These are phyloP conservation scores for Druon quercuslanigerum DNA, from an alignment of 1,140 invertebrate species.

Conservation along the genomic window DNA sequence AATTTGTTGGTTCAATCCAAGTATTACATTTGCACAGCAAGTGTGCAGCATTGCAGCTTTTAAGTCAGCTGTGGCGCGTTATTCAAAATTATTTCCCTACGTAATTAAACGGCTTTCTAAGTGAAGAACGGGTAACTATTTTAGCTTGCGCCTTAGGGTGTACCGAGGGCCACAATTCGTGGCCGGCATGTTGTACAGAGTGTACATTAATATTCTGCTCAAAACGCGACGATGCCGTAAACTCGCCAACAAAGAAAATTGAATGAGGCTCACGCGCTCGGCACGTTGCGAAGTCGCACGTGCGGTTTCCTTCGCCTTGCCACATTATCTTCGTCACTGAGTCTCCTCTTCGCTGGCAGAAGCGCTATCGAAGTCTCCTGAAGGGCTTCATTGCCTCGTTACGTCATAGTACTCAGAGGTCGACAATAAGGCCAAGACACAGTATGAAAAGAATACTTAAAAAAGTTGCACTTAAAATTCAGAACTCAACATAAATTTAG, in stretches of 20 bases:
- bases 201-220: conserved; percentile 55
- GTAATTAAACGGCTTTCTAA: background rate
- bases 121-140: conserved; percentile 43
- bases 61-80: background rate
- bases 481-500: background rate
- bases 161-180: conserved; percentile 42
- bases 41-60: background rate
- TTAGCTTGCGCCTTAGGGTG: conserved; percentile 33
- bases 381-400: conserved; percentile 32
- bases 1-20: no score
- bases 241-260: conserved; percentile 63
- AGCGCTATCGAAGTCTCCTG: conserved; percentile 34
- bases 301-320: conserved; percentile 36
- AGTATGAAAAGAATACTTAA: background rate
- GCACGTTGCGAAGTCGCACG: conserved; percentile 38
- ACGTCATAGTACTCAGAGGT: background rate
- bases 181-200: conserved; percentile 47
- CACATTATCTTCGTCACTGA: conserved; percentile 27
- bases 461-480: background rate
- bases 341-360: conserved; percentile 19
- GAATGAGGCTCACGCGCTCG: conserved; percentile 48
- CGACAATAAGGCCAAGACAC: background rate
- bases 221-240: conserved; percentile 52
- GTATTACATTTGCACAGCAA: no score
- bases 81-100: conserved; percentile 3